Evolutionary conservation across 2,797 vertebrate species (phyloP), one percentile per base, ranked within the genome.

Genomic region (Enteromius treurensis): DNA sequence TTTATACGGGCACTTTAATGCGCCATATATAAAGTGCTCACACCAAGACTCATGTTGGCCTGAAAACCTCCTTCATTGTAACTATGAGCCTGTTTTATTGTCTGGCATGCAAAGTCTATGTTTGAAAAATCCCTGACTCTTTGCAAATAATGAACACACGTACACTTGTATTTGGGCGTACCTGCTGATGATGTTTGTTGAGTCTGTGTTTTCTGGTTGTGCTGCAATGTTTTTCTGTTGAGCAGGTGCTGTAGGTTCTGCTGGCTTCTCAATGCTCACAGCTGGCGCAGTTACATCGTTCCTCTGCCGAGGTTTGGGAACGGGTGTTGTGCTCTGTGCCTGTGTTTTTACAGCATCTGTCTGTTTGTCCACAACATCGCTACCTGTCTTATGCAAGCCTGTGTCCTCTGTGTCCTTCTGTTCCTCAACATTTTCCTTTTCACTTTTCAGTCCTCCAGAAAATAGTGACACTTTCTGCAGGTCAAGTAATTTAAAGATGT

Each of bases 401-500:
- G 73, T 85, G 3, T 87, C 75, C n/a, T 78, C 88, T 19, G 5
- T 83, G n/a, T 88, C 88, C 21, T 86, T 90, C 1, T 53, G 77
- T 8, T 75, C 86, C 74, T 74, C 79, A 6, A 11, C 40, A 51
- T 78, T 51, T 49, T 71, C 75, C 69, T 78, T 60, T 62, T 89
- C 82, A 9, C 55, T 62, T 71, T 89, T 71, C 45, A 75, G 58
- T 79, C 58, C 87, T 58, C 23, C 67, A 73, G 45, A 53, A 4
- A 87, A 92, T 0, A 88, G 86, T 0, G 82, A 86, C 0, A n/a
- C 85, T 34, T 93, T 88, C 76, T 96, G 93, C n/a, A 95, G 88
- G 87, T 96, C 95, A 0, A 96, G 90, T 75, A 95, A 91, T 90
- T 95, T 96, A 9, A 94, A 95, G 79, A 97, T 94, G 77, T 97